Evolutionary conservation across 2,888 invertebrate species (phyloP).

Genomic region (Lepidochrysops patricia): DNA sequence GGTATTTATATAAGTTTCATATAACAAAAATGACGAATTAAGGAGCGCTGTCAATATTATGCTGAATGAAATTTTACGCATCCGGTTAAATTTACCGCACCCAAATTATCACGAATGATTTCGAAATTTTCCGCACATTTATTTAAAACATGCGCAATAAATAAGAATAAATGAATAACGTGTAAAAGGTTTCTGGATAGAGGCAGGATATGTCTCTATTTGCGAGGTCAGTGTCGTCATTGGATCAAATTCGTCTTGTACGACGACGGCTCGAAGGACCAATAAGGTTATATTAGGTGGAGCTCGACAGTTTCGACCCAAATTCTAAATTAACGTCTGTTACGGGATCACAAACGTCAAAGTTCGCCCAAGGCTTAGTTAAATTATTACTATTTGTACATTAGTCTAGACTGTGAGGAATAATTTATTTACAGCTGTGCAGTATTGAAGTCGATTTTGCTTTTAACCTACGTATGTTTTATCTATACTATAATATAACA

Average conservation of each 20-base stretch:
- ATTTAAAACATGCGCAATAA: too few species aligned
- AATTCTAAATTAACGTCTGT: constrained; percentile 2
- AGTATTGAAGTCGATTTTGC: background rate
- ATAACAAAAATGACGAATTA: too few species aligned
- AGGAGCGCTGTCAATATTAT: too few species aligned
- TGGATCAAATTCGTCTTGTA: background rate
- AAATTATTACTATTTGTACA: background rate
- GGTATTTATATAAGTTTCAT: too few species aligned
- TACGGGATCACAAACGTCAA: background rate
- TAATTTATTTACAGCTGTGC: background rate
- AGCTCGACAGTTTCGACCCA: background rate
- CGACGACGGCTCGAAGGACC: background rate
- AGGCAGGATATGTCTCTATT: background rate
- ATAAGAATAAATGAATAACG: too few species aligned
- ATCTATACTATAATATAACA: too few species aligned
- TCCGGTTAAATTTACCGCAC: too few species aligned
- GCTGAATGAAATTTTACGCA: too few species aligned
- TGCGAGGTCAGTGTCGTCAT: background rate
- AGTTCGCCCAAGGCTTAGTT: background rate
- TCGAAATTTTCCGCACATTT: too few species aligned
- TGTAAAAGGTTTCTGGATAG: too few species aligned
- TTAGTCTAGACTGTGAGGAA: background rate
- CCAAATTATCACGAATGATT: too few species aligned
- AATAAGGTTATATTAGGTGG: background rate
- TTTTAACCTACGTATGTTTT: too few species aligned